Base-by-base conservation (phyloP, 2,888 invertebrate species). In the Alloplasta piceator region DNA sequence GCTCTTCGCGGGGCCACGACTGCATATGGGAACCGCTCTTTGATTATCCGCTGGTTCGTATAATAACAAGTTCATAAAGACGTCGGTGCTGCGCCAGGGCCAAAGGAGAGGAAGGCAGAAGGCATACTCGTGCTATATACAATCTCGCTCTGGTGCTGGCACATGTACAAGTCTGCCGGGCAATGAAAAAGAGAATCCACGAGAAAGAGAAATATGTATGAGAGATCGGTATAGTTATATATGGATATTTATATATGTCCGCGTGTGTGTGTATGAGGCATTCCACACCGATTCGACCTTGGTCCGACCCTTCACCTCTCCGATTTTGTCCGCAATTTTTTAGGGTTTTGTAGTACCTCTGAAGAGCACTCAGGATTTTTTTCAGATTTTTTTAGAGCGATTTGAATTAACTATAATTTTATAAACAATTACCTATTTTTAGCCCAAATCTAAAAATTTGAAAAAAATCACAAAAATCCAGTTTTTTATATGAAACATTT, bases 31-130 rank as follows among this genome's bases (percentile, higher is more conserved):
- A 85, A 86, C 90, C 90, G 89, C 90, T 90, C 90, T 91, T 89
- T 91, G 90, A 91, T 91, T 91, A 91, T 90, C 90, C 86, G 86
- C 86, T 87, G 86, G 82, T 88, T 85, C 86, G 88, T 87, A 87
- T 88, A 90, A 91, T 90, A 91, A 91, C 90, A 88, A 90, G 90
- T 91, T 90, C 90, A 90, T 90, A 90, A 91, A 91, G 89, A 89
- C 87, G 87, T 88, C 87, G 88, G 87, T 86, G 26, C 26, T 26
- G 87, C 87, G 88, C 86, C 83, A 82, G 84, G 81, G 82, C 80
- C 80, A 73, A 84, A 79, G 66, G 46, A 72, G 56, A 71, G 52
- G 50, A 58, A 43, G 16, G 60, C 58, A 61, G 61, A 39, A 56
- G 72, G 55, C 39, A 60, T 71, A 14, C 61, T 61, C 39, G 9